These are phyloP conservation scores for Saccopteryx bilineata DNA, from an alignment of 2,113 vertebrate genomes.

Conservation along the genomic window DNA sequence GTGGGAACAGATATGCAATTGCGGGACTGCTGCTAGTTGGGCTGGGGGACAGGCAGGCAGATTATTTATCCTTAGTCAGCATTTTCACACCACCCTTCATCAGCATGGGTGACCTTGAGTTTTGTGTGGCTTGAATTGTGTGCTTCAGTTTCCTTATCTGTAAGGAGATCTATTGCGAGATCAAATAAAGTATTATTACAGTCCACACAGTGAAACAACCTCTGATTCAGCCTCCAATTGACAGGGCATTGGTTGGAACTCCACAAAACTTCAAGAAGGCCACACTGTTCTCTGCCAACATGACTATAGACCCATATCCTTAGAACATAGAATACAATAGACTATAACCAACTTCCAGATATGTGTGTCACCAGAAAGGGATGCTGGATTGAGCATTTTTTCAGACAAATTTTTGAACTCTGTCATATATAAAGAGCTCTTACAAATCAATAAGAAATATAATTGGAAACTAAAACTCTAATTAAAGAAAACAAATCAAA, in stretches of 20 bases:
- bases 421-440: constrained; percentile 55
- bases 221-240: background rate
- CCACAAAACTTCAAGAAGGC: background rate
- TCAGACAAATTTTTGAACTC: background rate
- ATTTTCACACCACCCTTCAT: background rate
- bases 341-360: background rate
- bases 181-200: background rate
- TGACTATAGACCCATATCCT: background rate
- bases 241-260: background rate
- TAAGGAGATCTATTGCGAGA: background rate
- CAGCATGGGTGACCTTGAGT: background rate
- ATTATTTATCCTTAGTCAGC: background rate
- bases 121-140: background rate
- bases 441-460: constrained; percentile 62
- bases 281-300: background rate
- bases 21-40: background rate
- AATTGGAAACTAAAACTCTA: constrained; percentile 26
- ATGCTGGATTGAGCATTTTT: background rate
- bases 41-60: too few species aligned
- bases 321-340: background rate
- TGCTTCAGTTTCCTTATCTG: constrained; percentile 4
- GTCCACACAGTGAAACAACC: background rate
- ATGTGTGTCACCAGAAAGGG: background rate
- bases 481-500: constrained; percentile 55
- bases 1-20: background rate